Percentiles rank a stretch among this genome's conserved stretches.
phyloP scores from a whole-genome alignment of 2,797 vertebrate species.

The Myotis vivesi region DNA sequence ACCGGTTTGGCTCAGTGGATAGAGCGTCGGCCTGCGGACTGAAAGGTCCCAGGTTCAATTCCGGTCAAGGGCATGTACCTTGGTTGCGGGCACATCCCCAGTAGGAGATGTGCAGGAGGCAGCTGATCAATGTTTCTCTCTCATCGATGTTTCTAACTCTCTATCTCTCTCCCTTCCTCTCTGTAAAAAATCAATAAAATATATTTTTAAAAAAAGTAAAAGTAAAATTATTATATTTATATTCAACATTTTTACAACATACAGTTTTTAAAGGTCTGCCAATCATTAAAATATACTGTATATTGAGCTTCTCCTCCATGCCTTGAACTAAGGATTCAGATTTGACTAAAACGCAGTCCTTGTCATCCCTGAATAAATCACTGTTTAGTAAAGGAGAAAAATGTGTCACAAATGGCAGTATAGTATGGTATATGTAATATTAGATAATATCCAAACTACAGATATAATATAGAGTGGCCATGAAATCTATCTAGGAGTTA shows the following conservation, averaged over 20 bases:
- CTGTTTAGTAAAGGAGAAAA: constrained; percentile 8
- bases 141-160: too few relatives aligned
- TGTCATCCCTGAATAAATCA: not conserved
- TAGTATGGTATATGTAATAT: not conserved
- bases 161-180: too few relatives aligned
- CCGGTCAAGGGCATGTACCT: too few relatives aligned
- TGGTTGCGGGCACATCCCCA: too few relatives aligned
- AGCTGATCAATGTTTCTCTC: too few relatives aligned
- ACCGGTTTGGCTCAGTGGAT: too few relatives aligned
- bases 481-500: not conserved
- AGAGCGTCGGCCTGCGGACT: too few relatives aligned
- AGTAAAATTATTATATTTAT: not conserved
- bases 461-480: not conserved
- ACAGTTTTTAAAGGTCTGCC: not conserved
- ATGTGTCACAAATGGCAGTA: not conserved
- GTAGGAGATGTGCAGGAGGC: too few relatives aligned
- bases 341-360: not conserved
- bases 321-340: not conserved
- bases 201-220: not conserved
- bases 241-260: not conserved
- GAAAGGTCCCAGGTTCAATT: too few relatives aligned
- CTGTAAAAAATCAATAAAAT: too few relatives aligned
- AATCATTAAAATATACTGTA: not conserved
- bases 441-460: not conserved
- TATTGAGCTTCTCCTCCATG: not conserved